A percentile compares a stretch with the other conserved stretches of the same genome.
These are phyloP conservation scores for Tympanoctomys barrerae DNA, from an alignment of 2,797 vertebrate species.

Conservation along the genomic window DNA sequence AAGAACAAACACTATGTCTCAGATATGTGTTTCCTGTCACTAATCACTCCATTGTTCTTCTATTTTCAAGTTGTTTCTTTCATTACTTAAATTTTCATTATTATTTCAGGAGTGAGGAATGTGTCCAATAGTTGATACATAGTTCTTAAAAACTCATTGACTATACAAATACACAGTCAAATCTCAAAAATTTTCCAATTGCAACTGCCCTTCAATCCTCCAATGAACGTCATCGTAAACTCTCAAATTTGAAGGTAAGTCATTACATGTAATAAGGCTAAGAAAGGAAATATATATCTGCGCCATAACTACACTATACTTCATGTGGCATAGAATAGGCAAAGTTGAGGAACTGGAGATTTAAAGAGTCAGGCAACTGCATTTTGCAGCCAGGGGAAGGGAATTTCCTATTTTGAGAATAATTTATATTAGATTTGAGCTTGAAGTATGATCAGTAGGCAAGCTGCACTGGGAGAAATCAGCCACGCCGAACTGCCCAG, in stretches of 20 bases:
- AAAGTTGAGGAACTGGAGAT: not conserved
- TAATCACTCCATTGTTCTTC: not conserved
- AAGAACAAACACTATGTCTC: not conserved
- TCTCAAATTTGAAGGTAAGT: not conserved
- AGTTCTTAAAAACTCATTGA: not conserved
- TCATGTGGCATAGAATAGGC: not conserved
- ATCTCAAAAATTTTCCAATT: not conserved
- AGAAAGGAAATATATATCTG: not conserved
- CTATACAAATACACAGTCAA: not conserved
- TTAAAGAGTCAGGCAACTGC: not conserved
- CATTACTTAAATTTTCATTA: not conserved
- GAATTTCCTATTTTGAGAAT: not conserved
- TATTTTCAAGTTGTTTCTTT: slow-evolving; percentile 26
- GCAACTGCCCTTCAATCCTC: slow-evolving; percentile 1
- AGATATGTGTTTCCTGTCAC: not conserved
- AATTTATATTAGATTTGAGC: not conserved
- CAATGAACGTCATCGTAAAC: not conserved
- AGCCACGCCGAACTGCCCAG: not conserved
- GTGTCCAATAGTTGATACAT: not conserved
- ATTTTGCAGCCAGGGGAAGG: not conserved
- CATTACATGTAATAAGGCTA: not conserved
- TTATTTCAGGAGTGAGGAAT: not conserved
- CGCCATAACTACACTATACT: not conserved
- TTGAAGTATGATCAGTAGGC: not conserved
- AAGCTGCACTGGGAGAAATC: not conserved